Conservation (phyloP, 2,888 invertebrate genomes). For the Sarcophaga rosellei region DNA sequence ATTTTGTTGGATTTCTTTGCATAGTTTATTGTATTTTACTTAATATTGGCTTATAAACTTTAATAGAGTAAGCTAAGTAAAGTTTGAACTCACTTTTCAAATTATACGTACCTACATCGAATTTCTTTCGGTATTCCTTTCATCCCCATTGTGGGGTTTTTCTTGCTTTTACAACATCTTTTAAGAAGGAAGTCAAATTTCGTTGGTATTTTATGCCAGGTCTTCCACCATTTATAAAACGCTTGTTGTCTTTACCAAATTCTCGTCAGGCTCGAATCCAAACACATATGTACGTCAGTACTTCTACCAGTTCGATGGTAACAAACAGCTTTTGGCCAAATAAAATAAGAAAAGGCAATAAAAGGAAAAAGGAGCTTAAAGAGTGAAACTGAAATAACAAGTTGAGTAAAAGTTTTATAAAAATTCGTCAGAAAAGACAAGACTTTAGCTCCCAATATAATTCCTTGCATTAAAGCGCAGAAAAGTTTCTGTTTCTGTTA, state of each 20-base stretch:
- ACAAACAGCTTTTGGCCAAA: conserved; percentile 12
- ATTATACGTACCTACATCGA: conserved; percentile 44
- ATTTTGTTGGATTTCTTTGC: conserved; percentile 7
- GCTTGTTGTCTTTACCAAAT: background rate
- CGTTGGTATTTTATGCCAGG: conserved; percentile 49
- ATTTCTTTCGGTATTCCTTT: background rate
- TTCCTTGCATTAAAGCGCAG: too few species aligned
- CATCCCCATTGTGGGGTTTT: background rate
- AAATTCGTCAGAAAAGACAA: conserved; percentile 3
- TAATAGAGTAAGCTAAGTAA: conserved; percentile 77
- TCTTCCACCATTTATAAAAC: conserved; percentile 38
- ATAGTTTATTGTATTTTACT: conserved; percentile 47
- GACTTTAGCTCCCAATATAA: conserved; percentile 37
- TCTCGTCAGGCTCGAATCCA: too few species aligned
- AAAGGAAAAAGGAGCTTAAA: background rate
- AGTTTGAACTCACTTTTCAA: conserved; percentile 59
- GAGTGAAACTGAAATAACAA: background rate
- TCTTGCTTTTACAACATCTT: background rate
- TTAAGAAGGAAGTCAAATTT: conserved; percentile 28
- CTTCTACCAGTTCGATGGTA: too few species aligned
- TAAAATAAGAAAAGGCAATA: background rate
- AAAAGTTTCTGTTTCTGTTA: conserved; percentile 30
- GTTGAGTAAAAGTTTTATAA: background rate
- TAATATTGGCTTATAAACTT: conserved; percentile 75
- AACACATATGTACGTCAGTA: too few species aligned